phyloP scores from a whole-genome alignment of 2,888 invertebrate genomes.

The Agrochola macilenta region DNA sequence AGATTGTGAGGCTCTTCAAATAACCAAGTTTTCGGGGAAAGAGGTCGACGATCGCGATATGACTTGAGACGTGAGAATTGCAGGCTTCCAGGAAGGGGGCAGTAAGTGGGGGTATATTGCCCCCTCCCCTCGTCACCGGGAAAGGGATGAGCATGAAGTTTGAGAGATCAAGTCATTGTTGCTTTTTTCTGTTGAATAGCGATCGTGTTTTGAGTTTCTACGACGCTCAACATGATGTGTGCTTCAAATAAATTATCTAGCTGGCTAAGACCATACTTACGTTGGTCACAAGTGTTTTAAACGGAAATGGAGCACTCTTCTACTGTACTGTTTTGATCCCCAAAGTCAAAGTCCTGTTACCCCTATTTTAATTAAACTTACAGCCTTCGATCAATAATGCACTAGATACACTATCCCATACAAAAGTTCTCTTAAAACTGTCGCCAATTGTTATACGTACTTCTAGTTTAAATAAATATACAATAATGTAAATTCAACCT shows the following conservation, averaged over 20 bases:
- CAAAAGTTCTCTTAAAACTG: no score
- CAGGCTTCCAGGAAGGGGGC: conserved; percentile 9
- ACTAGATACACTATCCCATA: no score
- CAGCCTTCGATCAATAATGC: no score
- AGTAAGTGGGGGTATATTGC: background rate
- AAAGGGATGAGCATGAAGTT: conserved; percentile 21
- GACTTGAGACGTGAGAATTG: conserved; percentile 57
- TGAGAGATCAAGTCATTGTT: conserved; percentile 24
- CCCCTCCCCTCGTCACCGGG: background rate
- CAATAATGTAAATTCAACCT: no score
- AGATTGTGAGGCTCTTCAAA: conserved; percentile 32
- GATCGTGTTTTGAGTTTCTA: conserved; percentile 3
- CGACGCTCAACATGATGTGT: background rate
- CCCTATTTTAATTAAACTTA: conserved; percentile 53
- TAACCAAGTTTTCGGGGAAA: conserved; percentile 47
- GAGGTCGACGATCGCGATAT: conserved; percentile 55
- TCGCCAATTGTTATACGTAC: no score
- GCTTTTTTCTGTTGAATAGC: conserved; percentile 14
- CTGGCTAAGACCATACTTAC: background rate
- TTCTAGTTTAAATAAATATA: no score
- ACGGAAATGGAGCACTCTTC: background rate
- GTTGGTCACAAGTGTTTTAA: no score
- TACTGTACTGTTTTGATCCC: background rate
- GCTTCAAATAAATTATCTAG: background rate
- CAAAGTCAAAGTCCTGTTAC: background rate